Evolutionary conservation across 2,888 invertebrate species (phyloP).

Genomic region (Anarsia innoxiella): DNA sequence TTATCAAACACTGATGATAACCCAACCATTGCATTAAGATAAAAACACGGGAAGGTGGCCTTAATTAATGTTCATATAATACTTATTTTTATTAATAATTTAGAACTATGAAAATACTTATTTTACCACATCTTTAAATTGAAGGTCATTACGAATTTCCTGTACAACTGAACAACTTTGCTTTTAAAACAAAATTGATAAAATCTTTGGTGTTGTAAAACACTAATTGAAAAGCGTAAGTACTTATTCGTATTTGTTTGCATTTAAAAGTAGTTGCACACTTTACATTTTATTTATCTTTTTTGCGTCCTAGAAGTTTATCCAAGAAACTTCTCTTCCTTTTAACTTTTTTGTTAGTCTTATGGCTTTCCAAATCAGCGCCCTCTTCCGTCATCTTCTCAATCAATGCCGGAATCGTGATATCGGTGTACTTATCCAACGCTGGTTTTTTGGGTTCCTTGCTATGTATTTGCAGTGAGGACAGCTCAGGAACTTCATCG

Average conservation of each 20-base stretch:
- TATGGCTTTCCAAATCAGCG: slow-evolving; percentile 46
- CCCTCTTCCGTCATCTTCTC: slow-evolving; percentile 58
- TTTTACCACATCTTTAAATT: too few species aligned
- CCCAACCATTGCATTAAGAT: slow-evolving; percentile 66
- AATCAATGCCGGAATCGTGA: slow-evolving; percentile 59
- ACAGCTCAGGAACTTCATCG: slow-evolving; percentile 56
- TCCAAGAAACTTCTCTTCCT: slow-evolving; percentile 67
- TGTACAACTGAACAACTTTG: too few species aligned
- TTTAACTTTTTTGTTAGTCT: slow-evolving; percentile 55
- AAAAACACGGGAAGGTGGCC: slow-evolving; percentile 59
- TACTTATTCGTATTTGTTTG: too few species aligned
- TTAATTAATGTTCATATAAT: slow-evolving; percentile 48
- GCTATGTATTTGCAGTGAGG: slow-evolving; percentile 43
- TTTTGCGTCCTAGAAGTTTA: slow-evolving; percentile 63
- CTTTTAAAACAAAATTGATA: too few species aligned
- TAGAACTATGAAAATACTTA: neutral
- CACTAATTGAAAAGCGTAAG: too few species aligned
- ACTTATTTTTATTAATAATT: slow-evolving; percentile 28
- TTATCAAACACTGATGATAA: slow-evolving; percentile 67
- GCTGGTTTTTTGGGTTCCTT: slow-evolving; percentile 41
- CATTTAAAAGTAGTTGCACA: slow-evolving; percentile 10
- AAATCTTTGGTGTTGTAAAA: too few species aligned
- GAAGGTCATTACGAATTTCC: too few species aligned
- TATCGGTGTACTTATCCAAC: slow-evolving; percentile 42
- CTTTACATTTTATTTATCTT: slow-evolving; percentile 37